Conservation (phyloP, 2,113 vertebrate genomes). For the Hassar affinis region DNA sequence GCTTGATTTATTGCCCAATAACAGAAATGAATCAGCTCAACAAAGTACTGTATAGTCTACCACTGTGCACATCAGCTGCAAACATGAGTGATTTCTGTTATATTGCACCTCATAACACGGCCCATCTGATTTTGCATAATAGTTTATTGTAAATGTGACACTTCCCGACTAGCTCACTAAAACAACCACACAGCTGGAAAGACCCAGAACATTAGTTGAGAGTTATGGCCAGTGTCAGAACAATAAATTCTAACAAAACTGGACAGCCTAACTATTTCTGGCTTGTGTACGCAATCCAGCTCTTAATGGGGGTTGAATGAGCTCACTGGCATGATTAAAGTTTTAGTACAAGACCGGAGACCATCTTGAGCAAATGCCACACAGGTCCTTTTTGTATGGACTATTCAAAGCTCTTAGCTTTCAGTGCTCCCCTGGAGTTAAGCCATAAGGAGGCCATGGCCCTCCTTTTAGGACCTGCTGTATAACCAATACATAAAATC, state of each 20-base stretch:
- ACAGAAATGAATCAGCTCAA: background rate
- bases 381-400: slow-evolving; percentile 42
- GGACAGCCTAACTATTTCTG: slow-evolving; percentile 11
- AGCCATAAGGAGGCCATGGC: slow-evolving; percentile 36
- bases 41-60: background rate
- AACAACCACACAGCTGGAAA: slow-evolving; percentile 14
- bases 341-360: slow-evolving; percentile 27
- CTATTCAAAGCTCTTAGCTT: slow-evolving; percentile 20
- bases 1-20: slow-evolving; percentile 23
- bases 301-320: slow-evolving; percentile 17
- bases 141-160: slow-evolving; percentile 27
- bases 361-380: slow-evolving; percentile 28
- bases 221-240: slow-evolving; percentile 1
- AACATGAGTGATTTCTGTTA: slow-evolving; percentile 15
- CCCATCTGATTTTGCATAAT: slow-evolving; percentile 2
- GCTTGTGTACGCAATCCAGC: slow-evolving; percentile 17
- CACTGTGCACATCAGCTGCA: background rate
- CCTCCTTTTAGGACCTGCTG: slow-evolving; percentile 27
- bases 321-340: slow-evolving; percentile 24
- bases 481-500: slow-evolving; percentile 21
- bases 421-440: slow-evolving; percentile 8
- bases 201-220: background rate
- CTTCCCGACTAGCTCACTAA: slow-evolving; percentile 1
- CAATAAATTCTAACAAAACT: slow-evolving; percentile 33
- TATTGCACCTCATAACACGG: background rate